Evolutionary conservation across 2,113 vertebrate genomes (phyloP).

Genomic region (Chlamydotis undulata): DNA sequence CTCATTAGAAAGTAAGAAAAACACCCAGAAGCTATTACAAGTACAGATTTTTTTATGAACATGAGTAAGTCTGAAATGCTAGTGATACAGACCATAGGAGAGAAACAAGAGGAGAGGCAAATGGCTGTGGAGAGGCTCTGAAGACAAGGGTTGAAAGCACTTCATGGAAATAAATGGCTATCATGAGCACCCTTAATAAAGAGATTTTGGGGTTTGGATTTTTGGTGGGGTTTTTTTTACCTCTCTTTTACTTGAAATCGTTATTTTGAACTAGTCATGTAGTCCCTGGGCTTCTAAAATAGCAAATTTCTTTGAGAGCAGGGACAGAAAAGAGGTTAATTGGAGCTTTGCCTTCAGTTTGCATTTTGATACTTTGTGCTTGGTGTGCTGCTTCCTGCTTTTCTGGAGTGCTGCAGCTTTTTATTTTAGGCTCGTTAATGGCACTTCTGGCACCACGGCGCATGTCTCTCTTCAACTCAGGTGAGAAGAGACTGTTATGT

Average conservation of each 20-base stretch:
- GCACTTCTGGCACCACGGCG: neutral
- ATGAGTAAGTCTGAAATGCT: neutral
- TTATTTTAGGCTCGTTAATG: neutral
- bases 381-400: neutral
- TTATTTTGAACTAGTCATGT: neutral
- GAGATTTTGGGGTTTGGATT: neutral
- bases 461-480: neutral
- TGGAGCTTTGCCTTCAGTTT: neutral
- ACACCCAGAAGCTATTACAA: neutral
- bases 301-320: neutral
- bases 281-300: neutral
- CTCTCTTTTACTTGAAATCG: neutral
- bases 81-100: neutral
- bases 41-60: neutral
- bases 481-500: neutral
- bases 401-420: neutral
- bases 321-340: neutral
- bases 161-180: neutral
- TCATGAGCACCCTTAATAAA: neutral
- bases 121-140: neutral
- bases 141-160: neutral
- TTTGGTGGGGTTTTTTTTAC: neutral
- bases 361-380: neutral
- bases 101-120: neutral
- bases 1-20: neutral